A percentile compares a stretch with the other conserved stretches of the same genome.
Conservation (phyloP, 2,888 invertebrate species). For the Apodemia mormo region DNA sequence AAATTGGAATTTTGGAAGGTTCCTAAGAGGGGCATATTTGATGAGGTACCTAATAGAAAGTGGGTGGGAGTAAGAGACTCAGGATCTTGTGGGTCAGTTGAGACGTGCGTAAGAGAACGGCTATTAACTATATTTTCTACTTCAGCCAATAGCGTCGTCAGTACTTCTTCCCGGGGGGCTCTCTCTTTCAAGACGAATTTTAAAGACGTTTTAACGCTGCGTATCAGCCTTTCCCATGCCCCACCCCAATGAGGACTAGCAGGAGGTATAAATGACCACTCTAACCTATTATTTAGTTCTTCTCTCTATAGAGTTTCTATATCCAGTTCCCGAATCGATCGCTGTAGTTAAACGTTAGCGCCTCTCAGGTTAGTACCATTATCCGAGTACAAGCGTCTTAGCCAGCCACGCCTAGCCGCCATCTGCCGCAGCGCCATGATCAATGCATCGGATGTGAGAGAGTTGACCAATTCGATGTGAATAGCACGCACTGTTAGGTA, state of each 20-base stretch:
- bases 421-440: neutral
- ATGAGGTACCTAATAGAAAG: neutral
- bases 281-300: neutral
- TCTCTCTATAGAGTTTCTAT: too few species aligned
- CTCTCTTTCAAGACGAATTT: slow-evolving; percentile 19
- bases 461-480: neutral
- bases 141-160: neutral
- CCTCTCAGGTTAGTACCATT: slow-evolving; percentile 38
- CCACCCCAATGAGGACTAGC: slow-evolving; percentile 31
- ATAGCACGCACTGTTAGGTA: slow-evolving; percentile 7
- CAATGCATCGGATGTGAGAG: neutral
- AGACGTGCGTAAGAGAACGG: neutral
- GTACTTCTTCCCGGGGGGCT: neutral
- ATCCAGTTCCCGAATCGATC: slow-evolving; percentile 26
- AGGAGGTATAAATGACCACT: slow-evolving; percentile 30
- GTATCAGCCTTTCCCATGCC: slow-evolving; percentile 32
- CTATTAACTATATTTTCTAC: neutral
- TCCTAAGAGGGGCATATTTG: neutral
- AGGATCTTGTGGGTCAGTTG: neutral
- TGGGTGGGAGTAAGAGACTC: neutral
- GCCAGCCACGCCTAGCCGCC: slow-evolving; percentile 24
- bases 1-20: neutral
- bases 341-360: slow-evolving; percentile 33
- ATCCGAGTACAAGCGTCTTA: slow-evolving; percentile 27
- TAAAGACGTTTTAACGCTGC: slow-evolving; percentile 28